Percentiles rank a stretch among this genome's conserved stretches.
Conservation (phyloP, 2,888 invertebrate genomes). For the Eudasyphora cyanicolor region DNA sequence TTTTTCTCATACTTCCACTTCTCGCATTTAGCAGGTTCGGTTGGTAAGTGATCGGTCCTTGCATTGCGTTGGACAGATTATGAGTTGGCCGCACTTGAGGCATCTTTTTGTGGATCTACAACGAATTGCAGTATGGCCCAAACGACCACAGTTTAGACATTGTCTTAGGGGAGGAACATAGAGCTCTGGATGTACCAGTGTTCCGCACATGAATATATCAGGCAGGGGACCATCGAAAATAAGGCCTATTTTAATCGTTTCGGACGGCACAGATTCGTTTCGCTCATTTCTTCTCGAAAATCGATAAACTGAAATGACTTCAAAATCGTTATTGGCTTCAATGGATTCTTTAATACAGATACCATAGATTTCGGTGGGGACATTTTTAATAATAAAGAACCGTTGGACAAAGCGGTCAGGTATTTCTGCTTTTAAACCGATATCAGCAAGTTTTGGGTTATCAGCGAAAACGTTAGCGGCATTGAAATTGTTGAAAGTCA, state of each 20-base stretch:
- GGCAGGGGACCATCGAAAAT: neutral
- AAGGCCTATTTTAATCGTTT: neutral
- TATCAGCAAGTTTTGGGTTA: neutral
- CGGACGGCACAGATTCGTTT: neutral
- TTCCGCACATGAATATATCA: neutral
- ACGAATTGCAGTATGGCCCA: too few relatives aligned
- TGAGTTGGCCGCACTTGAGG: too few relatives aligned
- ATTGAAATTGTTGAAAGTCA: too few relatives aligned
- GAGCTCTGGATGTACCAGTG: neutral
- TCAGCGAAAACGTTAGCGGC: neutral
- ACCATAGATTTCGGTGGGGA: neutral
- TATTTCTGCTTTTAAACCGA: neutral
- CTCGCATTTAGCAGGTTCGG: too few relatives aligned
- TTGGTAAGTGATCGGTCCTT: too few relatives aligned
- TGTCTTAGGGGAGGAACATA: conserved; percentile 8
- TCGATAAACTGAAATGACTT: neutral
- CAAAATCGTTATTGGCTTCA: neutral
- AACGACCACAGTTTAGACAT: too few relatives aligned
- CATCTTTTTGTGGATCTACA: too few relatives aligned
- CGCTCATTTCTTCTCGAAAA: neutral
- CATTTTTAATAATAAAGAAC: neutral
- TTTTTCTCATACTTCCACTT: too few relatives aligned
- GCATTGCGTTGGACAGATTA: too few relatives aligned
- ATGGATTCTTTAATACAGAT: neutral
- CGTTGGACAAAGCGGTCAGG: too few relatives aligned